Percentiles rank a stretch among this genome's conserved stretches.
These are phyloP conservation scores for Drosophila robusta DNA, from an alignment of 2,888 invertebrate species.

Conservation along the genomic window DNA sequence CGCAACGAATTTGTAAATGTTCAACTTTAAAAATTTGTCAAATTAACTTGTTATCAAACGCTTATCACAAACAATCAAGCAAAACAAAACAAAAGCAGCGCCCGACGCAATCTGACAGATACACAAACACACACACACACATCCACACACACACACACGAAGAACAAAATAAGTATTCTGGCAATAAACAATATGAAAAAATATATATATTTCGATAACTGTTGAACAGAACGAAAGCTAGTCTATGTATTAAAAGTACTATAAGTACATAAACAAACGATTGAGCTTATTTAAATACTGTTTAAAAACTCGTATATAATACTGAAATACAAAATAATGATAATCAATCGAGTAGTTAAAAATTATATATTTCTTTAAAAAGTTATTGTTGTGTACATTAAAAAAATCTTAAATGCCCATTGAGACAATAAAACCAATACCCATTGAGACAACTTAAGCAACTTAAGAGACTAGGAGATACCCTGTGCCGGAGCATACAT, in stretches of 20 bases:
- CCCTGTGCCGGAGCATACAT: no score
- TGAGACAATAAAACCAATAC: no score
- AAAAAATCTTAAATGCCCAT: no score
- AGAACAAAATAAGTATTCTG: not conserved
- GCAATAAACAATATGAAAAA: not conserved
- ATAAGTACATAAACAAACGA: not conserved
- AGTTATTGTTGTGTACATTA: no score
- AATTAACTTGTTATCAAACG: slow-evolving; percentile 79
- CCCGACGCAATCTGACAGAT: not conserved
- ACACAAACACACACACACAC: not conserved
- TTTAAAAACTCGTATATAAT: not conserved
- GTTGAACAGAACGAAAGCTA: not conserved
- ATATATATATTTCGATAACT: not conserved
- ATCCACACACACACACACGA: not conserved
- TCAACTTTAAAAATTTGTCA: slow-evolving; percentile 76
- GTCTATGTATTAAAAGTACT: no score
- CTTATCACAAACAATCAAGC: slow-evolving; percentile 40
- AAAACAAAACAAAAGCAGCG: slow-evolving; percentile 18
- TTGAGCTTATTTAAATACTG: not conserved
- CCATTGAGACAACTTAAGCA: no score
- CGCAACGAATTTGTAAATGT: slow-evolving; percentile 47
- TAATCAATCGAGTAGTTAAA: not conserved
- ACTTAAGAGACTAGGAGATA: not conserved
- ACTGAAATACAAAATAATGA: not conserved
- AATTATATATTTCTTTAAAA: not conserved